phyloP scores from a whole-genome alignment of 2,113 vertebrate genomes.

The Pristiophorus japonicus region DNA sequence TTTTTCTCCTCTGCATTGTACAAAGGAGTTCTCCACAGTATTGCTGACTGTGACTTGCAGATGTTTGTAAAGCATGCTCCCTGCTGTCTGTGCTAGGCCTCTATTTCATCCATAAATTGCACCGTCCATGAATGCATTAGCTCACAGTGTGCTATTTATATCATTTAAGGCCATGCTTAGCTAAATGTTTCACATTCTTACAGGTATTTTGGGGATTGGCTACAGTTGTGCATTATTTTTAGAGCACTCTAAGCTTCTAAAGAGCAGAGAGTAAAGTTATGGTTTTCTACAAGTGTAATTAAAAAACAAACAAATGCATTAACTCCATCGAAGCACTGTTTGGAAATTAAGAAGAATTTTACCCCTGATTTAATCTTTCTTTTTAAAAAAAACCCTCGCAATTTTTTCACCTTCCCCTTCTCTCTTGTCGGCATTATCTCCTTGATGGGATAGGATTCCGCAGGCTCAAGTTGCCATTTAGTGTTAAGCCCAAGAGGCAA shows the following conservation, averaged over 20 bases:
- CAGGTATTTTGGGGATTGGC: constrained; percentile 4
- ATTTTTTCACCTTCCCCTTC: background rate
- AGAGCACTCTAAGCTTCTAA: background rate
- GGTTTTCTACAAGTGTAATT: background rate
- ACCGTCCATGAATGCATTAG: background rate
- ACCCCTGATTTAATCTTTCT: background rate
- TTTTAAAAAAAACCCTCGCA: background rate
- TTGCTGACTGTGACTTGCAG: background rate
- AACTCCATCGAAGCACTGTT: background rate
- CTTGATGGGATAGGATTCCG: background rate
- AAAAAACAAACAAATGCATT: background rate
- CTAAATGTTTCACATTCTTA: constrained; percentile 1
- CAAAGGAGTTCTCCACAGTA: background rate
- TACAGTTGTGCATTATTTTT: background rate
- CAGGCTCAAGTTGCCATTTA: background rate
- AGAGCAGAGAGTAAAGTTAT: background rate
- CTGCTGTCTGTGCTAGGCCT: background rate
- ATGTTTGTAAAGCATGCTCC: background rate
- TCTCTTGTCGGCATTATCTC: background rate
- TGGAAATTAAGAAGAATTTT: background rate
- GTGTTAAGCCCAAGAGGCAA: background rate
- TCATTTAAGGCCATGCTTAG: too few species aligned
- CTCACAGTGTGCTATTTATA: too few species aligned
- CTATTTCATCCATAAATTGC: background rate
- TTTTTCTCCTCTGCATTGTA: background rate